Evolutionary conservation across 2,113 vertebrate species (phyloP).

Genomic region (Salvelinus fontinalis): DNA sequence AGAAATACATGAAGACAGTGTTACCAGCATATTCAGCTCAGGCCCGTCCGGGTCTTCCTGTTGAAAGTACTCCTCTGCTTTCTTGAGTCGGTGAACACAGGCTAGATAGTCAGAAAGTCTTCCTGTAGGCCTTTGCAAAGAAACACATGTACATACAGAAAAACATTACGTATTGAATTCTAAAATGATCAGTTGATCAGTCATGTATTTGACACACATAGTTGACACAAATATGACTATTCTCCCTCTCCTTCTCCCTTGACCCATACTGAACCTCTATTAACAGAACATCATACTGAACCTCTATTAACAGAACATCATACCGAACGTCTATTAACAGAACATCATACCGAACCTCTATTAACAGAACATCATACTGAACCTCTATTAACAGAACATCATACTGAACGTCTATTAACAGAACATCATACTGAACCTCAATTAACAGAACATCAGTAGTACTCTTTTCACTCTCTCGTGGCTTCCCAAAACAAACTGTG

Average conservation of each 20-base stretch:
- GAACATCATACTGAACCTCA: no score
- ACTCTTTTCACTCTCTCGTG: neutral
- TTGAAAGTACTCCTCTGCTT: constrained; percentile 85
- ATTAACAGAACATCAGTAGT: no score
- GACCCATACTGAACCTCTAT: no score
- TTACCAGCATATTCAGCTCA: constrained; percentile 80
- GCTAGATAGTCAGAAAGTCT: constrained; percentile 80
- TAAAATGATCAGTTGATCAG: neutral
- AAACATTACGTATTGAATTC: no score
- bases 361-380: no score
- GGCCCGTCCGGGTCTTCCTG: constrained; percentile 85
- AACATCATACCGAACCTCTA: no score
- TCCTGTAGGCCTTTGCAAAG: constrained; percentile 72
- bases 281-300: no score
- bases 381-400: no score
- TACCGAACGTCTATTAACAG: no score
- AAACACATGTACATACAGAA: neutral
- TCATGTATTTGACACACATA: neutral
- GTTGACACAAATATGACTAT: neutral
- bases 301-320: no score
- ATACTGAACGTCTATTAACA: no score
- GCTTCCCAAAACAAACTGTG: neutral
- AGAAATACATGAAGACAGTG: constrained; percentile 41
- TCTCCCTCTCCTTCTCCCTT: neutral
- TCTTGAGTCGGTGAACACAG: constrained; percentile 84